Evolutionary conservation across 2,888 invertebrate genomes (phyloP), one percentile per base, ranked within the genome.

Genomic region (Melinaea menophilus): DNA sequence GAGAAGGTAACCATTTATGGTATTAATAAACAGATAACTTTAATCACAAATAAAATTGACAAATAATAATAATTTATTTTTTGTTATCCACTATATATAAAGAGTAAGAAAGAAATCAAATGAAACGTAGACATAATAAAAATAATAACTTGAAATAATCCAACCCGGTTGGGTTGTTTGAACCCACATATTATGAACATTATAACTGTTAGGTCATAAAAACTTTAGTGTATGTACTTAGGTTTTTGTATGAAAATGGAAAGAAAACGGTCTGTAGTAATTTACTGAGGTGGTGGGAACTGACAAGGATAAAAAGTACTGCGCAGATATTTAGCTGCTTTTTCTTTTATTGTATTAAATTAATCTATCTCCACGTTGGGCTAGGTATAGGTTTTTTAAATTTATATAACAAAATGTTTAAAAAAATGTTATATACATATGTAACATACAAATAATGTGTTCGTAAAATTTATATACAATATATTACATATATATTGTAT

Each of bases 141-240:
- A 55, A 55, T 55, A 46, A 60, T 55, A 22, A 22, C 22, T 22
- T 22, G 22, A 22, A 22, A 22, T 61, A 61, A 37, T 11, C 47
- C 51, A 33, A 51, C 37, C 55, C 22, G 22, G 22, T 22, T 22
- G 22, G 22, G 22, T 22, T 22, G 1, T 22, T 22, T 22, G 22
- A 51, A 54, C 48, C 54, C 55, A 57, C 62, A 63, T 62, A 64
- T 64, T 66, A 65, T 66, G 63, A 66, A 69, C 68, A 66, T 68
- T 69, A 63, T 68, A 69, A 68, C 68, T 70, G 68, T 66, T 64
- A 66, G 62, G 61, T 68, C 68, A 65, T 68, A 68, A 65, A 67
- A 70, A 68, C 68, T 68, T 65, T 70, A 68, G 69, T 68, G 63
- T n/a, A n/a, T n/a, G n/a, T 62, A 63, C 63, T 59, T 70, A 68